Conservation (phyloP, 2,797 vertebrate genomes). For the Gouania willdenowi region DNA sequence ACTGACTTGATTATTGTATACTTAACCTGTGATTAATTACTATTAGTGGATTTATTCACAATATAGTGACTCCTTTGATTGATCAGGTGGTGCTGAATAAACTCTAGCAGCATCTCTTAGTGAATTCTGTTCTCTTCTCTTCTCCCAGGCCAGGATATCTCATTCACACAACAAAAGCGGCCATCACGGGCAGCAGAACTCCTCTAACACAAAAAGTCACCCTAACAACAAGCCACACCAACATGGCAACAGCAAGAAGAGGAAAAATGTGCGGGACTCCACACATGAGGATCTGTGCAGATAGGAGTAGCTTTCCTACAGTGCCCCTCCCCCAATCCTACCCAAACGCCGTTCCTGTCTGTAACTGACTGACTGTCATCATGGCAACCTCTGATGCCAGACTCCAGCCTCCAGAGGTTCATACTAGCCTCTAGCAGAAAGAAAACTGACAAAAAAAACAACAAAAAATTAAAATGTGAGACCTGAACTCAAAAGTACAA, state of each 20-base stretch:
- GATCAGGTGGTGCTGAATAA: too few relatives aligned
- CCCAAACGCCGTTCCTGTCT: constrained; percentile 30
- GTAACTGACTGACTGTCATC: constrained; percentile 47
- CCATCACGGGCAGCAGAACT: constrained; percentile 83
- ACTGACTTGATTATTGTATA: too few relatives aligned
- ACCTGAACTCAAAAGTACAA: constrained; percentile 62
- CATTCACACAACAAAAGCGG: constrained; percentile 85
- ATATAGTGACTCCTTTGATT: too few relatives aligned
- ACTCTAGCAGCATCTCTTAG: not conserved
- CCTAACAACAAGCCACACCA: constrained; percentile 78
- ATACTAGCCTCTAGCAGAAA: constrained; percentile 56
- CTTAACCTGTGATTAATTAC: too few relatives aligned
- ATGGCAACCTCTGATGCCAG: constrained; percentile 62
- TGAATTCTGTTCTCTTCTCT: constrained; percentile 6
- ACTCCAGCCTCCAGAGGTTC: constrained; percentile 52
- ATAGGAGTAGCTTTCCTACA: constrained; percentile 72
- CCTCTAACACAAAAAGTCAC: constrained; percentile 84
- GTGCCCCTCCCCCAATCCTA: not conserved
- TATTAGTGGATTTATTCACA: too few relatives aligned
- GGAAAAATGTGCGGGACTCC: constrained; percentile 91
- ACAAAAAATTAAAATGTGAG: constrained; percentile 45
- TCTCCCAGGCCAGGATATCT: constrained; percentile 80
- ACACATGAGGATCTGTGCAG: constrained; percentile 90
- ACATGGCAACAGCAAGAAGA: constrained; percentile 90
- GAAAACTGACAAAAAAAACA: constrained; percentile 18